Evolutionary conservation across 1,140 invertebrate species (phyloP).

Genomic region (Leptinotarsa undecemlineata): DNA sequence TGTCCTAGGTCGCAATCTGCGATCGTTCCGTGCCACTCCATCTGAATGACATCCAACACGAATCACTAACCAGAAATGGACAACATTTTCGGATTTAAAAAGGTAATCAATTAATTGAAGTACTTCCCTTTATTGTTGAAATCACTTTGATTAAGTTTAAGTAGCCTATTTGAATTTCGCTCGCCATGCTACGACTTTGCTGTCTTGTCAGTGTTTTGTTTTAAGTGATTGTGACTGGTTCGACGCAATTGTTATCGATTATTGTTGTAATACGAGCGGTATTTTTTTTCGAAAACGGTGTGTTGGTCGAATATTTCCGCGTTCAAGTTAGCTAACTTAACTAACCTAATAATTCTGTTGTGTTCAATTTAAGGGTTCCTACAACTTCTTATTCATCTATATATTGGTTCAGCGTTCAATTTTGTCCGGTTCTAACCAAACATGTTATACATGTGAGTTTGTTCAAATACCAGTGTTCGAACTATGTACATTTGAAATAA

Average conservation of each 20-base stretch:
- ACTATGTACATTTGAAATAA: too few species aligned
- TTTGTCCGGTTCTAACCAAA: too few species aligned
- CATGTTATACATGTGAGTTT: too few species aligned
- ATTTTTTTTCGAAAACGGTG: too few species aligned
- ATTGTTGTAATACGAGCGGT: too few species aligned
- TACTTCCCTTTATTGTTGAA: slow-evolving; percentile 27
- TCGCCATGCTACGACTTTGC: slow-evolving; percentile 8
- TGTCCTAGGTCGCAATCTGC: slow-evolving; percentile 19
- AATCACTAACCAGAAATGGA: slow-evolving; percentile 53
- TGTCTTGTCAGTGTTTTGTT: slow-evolving; percentile 17
- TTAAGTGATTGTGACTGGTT: not conserved
- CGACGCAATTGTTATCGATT: not conserved
- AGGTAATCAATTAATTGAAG: slow-evolving; percentile 49
- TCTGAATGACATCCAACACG: slow-evolving; percentile 49
- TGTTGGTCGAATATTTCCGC: too few species aligned
- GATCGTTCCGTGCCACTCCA: slow-evolving; percentile 13
- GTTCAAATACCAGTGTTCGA: too few species aligned
- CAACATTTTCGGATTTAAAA: slow-evolving; percentile 54
- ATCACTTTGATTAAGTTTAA: slow-evolving; percentile 38
- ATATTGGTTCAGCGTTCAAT: too few species aligned
- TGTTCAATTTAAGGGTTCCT: too few species aligned
- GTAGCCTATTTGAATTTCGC: slow-evolving; percentile 32
- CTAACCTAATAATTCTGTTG: too few species aligned
- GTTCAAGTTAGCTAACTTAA: too few species aligned
- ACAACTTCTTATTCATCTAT: too few species aligned